Base-by-base conservation (phyloP, 1,140 invertebrate species). In the Drosophila cardini region DNA sequence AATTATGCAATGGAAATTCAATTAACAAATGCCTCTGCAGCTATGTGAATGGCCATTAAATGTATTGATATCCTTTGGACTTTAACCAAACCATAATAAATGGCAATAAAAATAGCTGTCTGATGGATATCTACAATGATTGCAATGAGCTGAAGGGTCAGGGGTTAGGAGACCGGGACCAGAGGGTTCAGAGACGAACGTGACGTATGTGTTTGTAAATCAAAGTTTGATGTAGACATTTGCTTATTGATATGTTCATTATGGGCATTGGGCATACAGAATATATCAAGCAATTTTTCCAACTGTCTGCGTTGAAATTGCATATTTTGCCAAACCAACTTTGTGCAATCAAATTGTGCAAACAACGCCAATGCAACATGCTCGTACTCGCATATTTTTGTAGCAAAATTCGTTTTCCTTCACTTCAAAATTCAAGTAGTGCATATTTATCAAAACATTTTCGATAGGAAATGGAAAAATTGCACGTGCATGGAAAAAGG, bases 361-460 rank as follows among this genome's bases (percentile, higher is more conserved):
- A 87, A 86, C 82, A 74, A 42, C 69, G 26, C 32, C 38, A 15
- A 15, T 15, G 43, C 16, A 53, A 56, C 62, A 72, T 21, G n/a
- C 21, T 11, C 15, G 30, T 16, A 52, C n/a, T 32, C 30, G 57
- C 50, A 36, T 26, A 26, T 26, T 46, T 38, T 70, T 57, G n/a
- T 40, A 52, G 38, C 53, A 52, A 18, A 21, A 40, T 40, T 40
- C 30, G 11, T 26, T 50, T 42, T 34, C 4, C 36, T 43, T 42
- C 61, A 72, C 74, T 82, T 86, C 60, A 87, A 76, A 82, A 82
- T 69, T 87, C 83, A 77, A 86, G 79, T 62, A 69, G 83, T 80
- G 76, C 84, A 87, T 87, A 89, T 87, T 87, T 87, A 87, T 87
- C 84, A 87, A 89, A 87, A 87, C 76, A 89, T 89, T 83, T 83